Evolutionary conservation across 2,797 vertebrate species (phyloP), one percentile per base, ranked within the genome.

Genomic region (Rhinophrynus dorsalis): DNA sequence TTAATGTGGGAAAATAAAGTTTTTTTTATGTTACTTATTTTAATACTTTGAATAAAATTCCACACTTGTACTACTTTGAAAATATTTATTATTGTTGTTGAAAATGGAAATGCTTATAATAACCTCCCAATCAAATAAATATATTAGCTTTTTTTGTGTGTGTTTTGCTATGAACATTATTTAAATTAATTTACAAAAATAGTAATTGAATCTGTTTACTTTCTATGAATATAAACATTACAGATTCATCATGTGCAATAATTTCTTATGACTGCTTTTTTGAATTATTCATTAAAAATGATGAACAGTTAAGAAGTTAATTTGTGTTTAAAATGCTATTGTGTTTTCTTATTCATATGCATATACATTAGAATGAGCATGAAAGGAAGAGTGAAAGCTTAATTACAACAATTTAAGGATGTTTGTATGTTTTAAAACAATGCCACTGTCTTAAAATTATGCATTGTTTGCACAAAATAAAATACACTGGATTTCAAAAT

Each of bases 221-320:
- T 63, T 55, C 51, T 30, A 18, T 17, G 48, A 50, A 72, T 72
- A 72, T 52, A 72, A 65, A 52, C 61, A 72, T 65, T 20, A 57
- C 32, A 26, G 33, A 27, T 65, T 58, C n/a, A 15, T 13, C 6
- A 1, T 50, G 45, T 27, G 20, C 33, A 57, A 58, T 50, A 48
- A 57, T 57, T 72, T 65, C 20, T 65, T 44, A 32, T 72, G 61
- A 72, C 65, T 72, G 68, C 61, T 72, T 58, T n/a, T 58, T 12
- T 72, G 61, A 72, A 72, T 72, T 48, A 72, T 72, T 72, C 68
- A 72, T 72, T 72, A 58, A 72, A 71, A 72, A 72, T 72, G 44
- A 72, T 65, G 44, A 65, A 72, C 61, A 65, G 42, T 50, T 40
- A 48, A 23, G 35, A 72, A 50, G 68, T 21, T 72, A 65, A 72